Conservation (phyloP, 2,888 invertebrate genomes). For the Agrochola litura region DNA sequence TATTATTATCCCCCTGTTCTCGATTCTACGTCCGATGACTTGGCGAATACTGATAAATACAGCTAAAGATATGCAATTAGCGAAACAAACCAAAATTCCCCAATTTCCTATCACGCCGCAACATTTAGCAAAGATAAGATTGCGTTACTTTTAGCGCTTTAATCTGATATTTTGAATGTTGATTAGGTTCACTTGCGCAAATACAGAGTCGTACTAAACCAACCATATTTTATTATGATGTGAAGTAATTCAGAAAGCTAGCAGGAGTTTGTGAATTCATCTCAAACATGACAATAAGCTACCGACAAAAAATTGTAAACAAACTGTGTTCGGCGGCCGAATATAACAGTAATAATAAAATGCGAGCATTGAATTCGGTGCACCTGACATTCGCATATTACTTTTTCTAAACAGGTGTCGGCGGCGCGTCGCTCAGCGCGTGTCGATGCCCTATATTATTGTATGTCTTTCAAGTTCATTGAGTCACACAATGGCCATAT, state of each 20-base stretch:
- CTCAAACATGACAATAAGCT: slow-evolving; percentile 55
- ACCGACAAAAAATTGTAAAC: slow-evolving; percentile 70
- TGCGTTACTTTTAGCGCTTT: slow-evolving; percentile 35
- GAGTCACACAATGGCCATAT: slow-evolving; percentile 87
- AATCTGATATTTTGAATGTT: slow-evolving; percentile 52
- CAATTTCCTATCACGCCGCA: slow-evolving; percentile 42
- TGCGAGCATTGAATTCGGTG: slow-evolving; percentile 79
- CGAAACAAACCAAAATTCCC: slow-evolving; percentile 32
- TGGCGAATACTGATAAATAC: slow-evolving; percentile 23
- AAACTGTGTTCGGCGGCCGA: slow-evolving; percentile 59
- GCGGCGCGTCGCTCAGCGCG: slow-evolving; percentile 69
- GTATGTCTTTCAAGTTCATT: slow-evolving; percentile 88
- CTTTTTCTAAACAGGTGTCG: slow-evolving; percentile 87
- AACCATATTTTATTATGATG: slow-evolving; percentile 16
- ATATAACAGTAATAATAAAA: slow-evolving; percentile 74
- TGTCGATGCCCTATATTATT: slow-evolving; percentile 89
- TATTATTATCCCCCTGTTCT: slow-evolving; percentile 68
- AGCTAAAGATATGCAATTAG: slow-evolving; percentile 34
- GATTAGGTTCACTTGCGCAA: slow-evolving; percentile 37
- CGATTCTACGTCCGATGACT: slow-evolving; percentile 56
- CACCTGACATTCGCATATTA: slow-evolving; percentile 82
- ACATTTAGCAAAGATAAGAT: slow-evolving; percentile 61
- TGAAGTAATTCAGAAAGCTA: slow-evolving; percentile 31
- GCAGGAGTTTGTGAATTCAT: slow-evolving; percentile 48
- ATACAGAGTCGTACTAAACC: slow-evolving; percentile 19